These are phyloP conservation scores for Colletes collaris DNA, from an alignment of 2,888 invertebrate species.

Conservation along the genomic window DNA sequence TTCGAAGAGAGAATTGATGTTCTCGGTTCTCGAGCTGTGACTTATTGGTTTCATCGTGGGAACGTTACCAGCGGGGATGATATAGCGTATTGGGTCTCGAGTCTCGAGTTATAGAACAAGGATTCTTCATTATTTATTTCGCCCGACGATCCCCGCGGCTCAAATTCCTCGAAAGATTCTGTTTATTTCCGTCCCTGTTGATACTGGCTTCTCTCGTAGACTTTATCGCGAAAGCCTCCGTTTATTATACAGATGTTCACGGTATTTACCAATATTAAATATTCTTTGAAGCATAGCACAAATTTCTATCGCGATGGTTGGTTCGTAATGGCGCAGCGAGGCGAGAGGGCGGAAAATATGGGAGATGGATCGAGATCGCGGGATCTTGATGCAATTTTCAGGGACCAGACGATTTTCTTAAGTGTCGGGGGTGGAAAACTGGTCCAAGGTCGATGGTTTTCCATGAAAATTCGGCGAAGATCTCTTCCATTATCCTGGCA, in stretches of 20 bases:
- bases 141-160: background rate
- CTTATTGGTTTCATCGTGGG: no score
- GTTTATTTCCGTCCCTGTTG: no score
- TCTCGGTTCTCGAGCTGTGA: background rate
- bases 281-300: no score
- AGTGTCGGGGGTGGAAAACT: conserved; percentile 18
- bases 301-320: no score
- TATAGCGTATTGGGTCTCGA: no score
- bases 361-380: conserved; percentile 2
- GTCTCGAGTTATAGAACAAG: no score
- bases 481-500: conserved; percentile 63
- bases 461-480: conserved; percentile 57
- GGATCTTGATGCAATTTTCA: conserved; percentile 13
- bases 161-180: no score
- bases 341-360: background rate
- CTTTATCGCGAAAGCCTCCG: no score
- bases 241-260: no score
- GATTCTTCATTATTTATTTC: background rate
- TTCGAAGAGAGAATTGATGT: background rate
- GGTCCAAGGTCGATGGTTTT: conserved; percentile 45
- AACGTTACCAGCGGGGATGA: no score
- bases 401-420: background rate
- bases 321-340: background rate
- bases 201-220: no score
- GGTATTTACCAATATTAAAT: no score